Base-by-base conservation (phyloP, 2,797 vertebrate genomes). In the Mormyrops boulengeri region DNA sequence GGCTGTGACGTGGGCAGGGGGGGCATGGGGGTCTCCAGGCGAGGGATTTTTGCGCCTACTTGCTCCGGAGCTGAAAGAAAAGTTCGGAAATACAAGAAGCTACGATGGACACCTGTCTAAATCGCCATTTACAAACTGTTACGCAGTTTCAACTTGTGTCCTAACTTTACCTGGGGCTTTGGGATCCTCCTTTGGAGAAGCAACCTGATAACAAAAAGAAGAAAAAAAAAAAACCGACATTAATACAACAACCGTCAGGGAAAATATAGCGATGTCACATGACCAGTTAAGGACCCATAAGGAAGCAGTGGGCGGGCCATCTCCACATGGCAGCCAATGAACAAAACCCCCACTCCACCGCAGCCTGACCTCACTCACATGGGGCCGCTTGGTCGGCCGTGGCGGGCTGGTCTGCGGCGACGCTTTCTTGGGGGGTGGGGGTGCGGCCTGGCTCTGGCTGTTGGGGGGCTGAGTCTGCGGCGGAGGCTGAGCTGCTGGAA, bases 181-280 rank as follows among this genome's bases (percentile, higher is more conserved):
- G 89, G 94, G 95, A 94, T 99, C 98, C 90, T 99, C 98, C 95
- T 99, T 99, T 34, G 98, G 98, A 87, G 98, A 99, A 1, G 95
- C 93, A 17, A 96, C 93, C 98, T 99, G 93, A 91, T 91, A 12
- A 69, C 11, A 14, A 66, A 30, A 4, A 12, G 92, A 88, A 22
- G 50, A 22, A 60, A 84, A 60, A 2, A 38, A 85, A 87, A 6
- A 88, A 66, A 11, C 2, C 9, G 0, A 62, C 38, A 47, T 30
- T 9, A 41, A 47, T 2, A 19, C 22, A 17, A 49, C 26, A n/a
- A 22, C 73, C 8, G 1, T 53, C 11, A 53, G 26, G 19, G 11
- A 49, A 88, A 73, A 88, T 12, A 22, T 30, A 17, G 2, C 7
- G 85, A 11, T 14, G 85, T 84, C 80, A 84, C 38, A 49, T n/a